Percentiles rank a stretch among this genome's conserved stretches.
Evolutionary conservation across 92 coral and sea anemone genomes (phyloP).

Genomic region (Phenganax subtilis): DNA sequence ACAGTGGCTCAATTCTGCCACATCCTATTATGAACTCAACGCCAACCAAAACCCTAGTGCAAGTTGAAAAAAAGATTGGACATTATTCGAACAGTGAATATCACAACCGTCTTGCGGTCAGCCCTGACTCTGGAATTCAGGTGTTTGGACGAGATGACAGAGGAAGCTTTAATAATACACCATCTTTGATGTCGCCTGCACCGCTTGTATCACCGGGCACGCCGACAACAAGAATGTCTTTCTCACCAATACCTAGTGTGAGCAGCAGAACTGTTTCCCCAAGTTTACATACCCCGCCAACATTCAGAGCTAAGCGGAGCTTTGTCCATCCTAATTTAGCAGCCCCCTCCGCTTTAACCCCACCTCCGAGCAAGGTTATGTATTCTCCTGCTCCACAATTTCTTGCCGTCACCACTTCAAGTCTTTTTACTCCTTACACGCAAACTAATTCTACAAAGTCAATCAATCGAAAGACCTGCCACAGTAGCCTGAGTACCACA

Average conservation of each 20-base stretch:
- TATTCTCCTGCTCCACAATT: conserved; percentile 94
- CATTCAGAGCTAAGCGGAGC: conserved; percentile 76
- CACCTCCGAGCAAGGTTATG: conserved; percentile 79
- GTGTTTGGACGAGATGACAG: conserved; percentile 66
- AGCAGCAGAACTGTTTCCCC: conserved; percentile 67
- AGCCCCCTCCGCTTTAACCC: conserved; percentile 94
- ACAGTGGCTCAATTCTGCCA: conserved; percentile 54
- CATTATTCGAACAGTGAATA: conserved; percentile 75
- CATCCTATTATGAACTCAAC: conserved; percentile 61
- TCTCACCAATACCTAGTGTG: conserved; percentile 87
- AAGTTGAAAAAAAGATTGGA: conserved; percentile 58
- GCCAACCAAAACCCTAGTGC: conserved; percentile 45
- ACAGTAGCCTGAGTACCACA: background rate
- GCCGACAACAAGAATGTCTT: conserved; percentile 82
- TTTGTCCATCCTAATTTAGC: conserved; percentile 63
- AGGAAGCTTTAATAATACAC: conserved; percentile 62
- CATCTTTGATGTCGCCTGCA: conserved; percentile 78
- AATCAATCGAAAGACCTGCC: conserved; percentile 16
- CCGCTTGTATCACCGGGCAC: conserved; percentile 86
- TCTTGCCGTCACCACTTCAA: conserved; percentile 74
- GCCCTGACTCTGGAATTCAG: conserved; percentile 98
- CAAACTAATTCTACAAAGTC: conserved; percentile 49
- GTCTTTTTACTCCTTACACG: conserved; percentile 84
- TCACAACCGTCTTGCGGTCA: conserved; percentile 69
- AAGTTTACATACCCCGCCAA: conserved; percentile 84